Evolutionary conservation across 2,797 vertebrate species (phyloP).

Genomic region (Holocentrus rufus): DNA sequence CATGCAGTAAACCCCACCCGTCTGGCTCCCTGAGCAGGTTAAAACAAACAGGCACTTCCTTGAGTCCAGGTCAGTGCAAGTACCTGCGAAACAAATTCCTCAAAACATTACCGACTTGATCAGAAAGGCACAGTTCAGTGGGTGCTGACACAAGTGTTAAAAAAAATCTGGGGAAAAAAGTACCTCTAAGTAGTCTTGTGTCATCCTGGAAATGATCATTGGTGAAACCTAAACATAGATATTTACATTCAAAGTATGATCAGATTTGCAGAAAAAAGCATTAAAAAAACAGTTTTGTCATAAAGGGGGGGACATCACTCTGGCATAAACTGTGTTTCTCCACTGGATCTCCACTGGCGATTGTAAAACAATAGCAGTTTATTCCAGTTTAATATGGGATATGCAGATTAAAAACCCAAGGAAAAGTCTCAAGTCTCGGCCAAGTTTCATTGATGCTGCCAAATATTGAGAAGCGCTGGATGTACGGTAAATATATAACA

Average conservation of each 20-base stretch:
- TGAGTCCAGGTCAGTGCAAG: background rate
- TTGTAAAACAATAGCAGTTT: constrained; percentile 65
- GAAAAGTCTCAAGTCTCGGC: constrained; percentile 14
- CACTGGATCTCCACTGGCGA: constrained; percentile 44
- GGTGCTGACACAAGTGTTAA: constrained; percentile 55
- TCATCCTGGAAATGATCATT: constrained; percentile 89
- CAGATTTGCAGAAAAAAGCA: constrained; percentile 67
- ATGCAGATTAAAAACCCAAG: constrained; percentile 69
- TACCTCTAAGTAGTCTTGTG: constrained; percentile 88
- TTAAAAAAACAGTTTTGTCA: constrained; percentile 56
- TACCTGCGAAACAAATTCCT: background rate
- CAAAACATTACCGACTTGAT: background rate
- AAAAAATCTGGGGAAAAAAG: constrained; percentile 67
- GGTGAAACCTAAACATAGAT: constrained; percentile 88
- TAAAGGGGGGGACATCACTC: constrained; percentile 62
- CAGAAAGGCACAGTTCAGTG: constrained; percentile 37
- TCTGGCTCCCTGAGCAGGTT: background rate
- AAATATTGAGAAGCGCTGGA: background rate
- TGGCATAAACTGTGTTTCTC: constrained; percentile 72
- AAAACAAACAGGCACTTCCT: background rate
- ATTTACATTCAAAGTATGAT: constrained; percentile 80
- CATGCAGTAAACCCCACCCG: background rate
- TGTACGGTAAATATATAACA: background rate
- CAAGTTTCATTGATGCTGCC: background rate
- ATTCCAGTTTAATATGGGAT: constrained; percentile 83